Evolutionary conservation across 2,113 vertebrate species (phyloP).

Genomic region (Brienomyrus longianalis): DNA sequence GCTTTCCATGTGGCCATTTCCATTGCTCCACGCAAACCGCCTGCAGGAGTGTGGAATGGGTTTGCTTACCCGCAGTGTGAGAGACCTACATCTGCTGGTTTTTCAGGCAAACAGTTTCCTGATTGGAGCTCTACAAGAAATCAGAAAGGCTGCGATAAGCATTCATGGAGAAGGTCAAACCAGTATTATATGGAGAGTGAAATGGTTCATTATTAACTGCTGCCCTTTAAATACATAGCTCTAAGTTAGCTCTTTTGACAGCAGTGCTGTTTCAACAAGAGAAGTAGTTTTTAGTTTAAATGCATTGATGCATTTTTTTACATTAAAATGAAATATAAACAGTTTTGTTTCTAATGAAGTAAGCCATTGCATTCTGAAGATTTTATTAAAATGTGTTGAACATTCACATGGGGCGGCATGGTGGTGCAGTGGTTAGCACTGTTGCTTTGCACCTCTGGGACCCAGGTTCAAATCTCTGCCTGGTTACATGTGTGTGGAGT

Average conservation of each 20-base stretch:
- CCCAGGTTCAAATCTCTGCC: too few species aligned
- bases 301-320: neutral
- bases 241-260: neutral
- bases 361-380: neutral
- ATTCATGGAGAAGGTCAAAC: constrained; percentile 7
- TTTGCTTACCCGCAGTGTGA: constrained; percentile 33
- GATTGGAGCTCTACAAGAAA: constrained; percentile 41
- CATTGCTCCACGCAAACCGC: neutral
- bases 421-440: too few species aligned
- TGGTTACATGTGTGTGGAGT: too few species aligned
- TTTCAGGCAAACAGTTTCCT: constrained; percentile 35
- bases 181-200: constrained; percentile 28
- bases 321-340: neutral
- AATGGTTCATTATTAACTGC: constrained; percentile 43
- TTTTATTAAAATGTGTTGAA: neutral
- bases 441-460: too few species aligned
- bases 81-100: constrained; percentile 54
- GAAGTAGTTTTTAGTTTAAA: neutral
- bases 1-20: constrained; percentile 43
- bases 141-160: constrained; percentile 29
- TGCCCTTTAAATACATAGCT: constrained; percentile 8
- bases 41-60: neutral
- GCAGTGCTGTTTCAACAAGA: neutral
- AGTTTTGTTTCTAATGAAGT: neutral
- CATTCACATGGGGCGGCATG: neutral